Evolutionary conservation across 2,888 invertebrate genomes (phyloP).

Genomic region (Lithophane semibrunnea): DNA sequence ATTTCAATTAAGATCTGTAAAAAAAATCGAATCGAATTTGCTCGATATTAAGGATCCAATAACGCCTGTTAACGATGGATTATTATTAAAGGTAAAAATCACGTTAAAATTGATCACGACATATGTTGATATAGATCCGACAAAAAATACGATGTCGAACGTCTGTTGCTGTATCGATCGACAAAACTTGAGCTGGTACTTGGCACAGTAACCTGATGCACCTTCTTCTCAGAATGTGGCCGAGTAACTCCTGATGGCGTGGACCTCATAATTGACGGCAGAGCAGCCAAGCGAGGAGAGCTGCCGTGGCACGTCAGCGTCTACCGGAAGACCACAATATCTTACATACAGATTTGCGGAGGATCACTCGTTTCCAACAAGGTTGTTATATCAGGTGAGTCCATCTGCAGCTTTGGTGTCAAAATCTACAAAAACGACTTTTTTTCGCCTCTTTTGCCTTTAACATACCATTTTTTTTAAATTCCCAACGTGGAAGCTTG

Average conservation of each 20-base stretch:
- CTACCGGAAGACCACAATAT: slow-evolving; percentile 79
- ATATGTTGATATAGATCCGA: no score
- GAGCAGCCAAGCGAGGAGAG: slow-evolving; percentile 72
- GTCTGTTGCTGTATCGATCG: background rate
- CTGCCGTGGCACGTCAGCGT: slow-evolving; percentile 91
- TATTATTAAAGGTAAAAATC: no score
- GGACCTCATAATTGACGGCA: slow-evolving; percentile 79
- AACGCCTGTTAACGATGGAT: no score
- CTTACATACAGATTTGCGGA: slow-evolving; percentile 89
- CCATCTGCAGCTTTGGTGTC: background rate
- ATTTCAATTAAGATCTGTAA: no score
- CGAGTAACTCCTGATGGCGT: slow-evolving; percentile 67
- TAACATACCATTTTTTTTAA: no score
- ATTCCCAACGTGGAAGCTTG: no score
- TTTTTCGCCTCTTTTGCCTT: no score
- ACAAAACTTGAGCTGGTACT: background rate
- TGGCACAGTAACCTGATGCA: background rate
- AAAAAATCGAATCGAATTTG: no score
- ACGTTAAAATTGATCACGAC: no score
- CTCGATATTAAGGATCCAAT: no score
- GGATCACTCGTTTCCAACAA: slow-evolving; percentile 85
- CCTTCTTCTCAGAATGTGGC: slow-evolving; percentile 54
- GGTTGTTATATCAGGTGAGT: slow-evolving; percentile 78
- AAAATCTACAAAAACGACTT: background rate
- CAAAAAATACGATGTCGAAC: no score